phyloP scores from a whole-genome alignment of 2,888 invertebrate genomes.

The Cryptocephalus primarius region DNA sequence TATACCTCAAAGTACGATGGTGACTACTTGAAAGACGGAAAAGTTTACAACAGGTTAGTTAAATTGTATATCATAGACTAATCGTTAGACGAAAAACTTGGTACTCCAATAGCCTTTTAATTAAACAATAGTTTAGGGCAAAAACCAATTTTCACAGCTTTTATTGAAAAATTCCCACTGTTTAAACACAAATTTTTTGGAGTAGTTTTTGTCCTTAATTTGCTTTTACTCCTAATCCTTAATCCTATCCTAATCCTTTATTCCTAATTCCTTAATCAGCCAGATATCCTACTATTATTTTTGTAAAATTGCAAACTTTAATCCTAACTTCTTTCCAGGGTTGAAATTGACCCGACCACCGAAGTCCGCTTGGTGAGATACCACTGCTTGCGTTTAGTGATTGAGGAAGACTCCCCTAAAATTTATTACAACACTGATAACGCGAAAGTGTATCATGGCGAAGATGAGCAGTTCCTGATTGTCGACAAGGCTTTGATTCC shows the following conservation, averaged over 20 bases:
- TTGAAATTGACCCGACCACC: slow-evolving; percentile 52
- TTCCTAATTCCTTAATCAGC: too few relatives aligned
- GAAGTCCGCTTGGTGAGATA: slow-evolving; percentile 48
- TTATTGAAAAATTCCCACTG: too few relatives aligned
- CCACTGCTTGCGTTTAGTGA: slow-evolving; percentile 47
- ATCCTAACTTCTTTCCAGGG: slow-evolving; percentile 26
- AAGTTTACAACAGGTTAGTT: slow-evolving; percentile 43
- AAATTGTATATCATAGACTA: neutral
- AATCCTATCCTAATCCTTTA: too few relatives aligned
- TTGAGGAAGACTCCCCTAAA: slow-evolving; percentile 49
- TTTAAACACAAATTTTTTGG: too few relatives aligned
- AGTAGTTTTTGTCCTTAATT: too few relatives aligned
- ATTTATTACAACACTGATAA: slow-evolving; percentile 81
- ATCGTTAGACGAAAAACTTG: neutral
- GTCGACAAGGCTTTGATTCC: slow-evolving; percentile 56
- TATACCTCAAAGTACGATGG: slow-evolving; percentile 65
- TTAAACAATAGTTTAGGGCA: too few relatives aligned
- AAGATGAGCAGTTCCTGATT: slow-evolving; percentile 66
- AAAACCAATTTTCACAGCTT: too few relatives aligned
- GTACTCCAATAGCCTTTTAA: too few relatives aligned
- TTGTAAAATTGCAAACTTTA: too few relatives aligned
- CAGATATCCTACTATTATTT: too few relatives aligned
- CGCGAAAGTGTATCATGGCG: slow-evolving; percentile 73
- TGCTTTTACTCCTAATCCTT: too few relatives aligned
- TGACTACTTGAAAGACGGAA: slow-evolving; percentile 54